A percentile compares a stretch with the other conserved stretches of the same genome.
These are phyloP conservation scores for Troglohyphantes excavatus DNA, from an alignment of 2,888 invertebrate genomes.

Conservation along the genomic window DNA sequence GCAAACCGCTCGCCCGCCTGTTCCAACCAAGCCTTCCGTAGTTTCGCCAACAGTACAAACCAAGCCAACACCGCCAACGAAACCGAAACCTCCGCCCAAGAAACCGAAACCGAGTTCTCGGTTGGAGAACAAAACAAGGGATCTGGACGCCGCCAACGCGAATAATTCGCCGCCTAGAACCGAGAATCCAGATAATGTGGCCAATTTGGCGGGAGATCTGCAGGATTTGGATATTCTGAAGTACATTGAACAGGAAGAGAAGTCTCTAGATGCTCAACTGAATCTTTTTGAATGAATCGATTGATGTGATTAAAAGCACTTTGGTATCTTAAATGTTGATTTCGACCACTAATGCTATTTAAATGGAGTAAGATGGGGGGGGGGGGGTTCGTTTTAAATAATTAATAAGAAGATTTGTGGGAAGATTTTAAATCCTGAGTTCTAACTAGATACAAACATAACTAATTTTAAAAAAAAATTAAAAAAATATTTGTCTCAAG, in stretches of 20 bases:
- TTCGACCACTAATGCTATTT: background rate
- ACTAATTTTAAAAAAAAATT: too few species aligned
- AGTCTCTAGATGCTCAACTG: slow-evolving; percentile 46
- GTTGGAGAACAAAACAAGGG: background rate
- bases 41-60: background rate
- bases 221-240: slow-evolving; percentile 68
- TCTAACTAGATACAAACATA: too few species aligned
- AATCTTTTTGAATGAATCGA: slow-evolving; percentile 68
- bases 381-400: too few species aligned
- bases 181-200: slow-evolving; percentile 33
- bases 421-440: too few species aligned
- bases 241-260: slow-evolving; percentile 74
- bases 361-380: background rate
- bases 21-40: slow-evolving; percentile 30
- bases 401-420: too few species aligned
- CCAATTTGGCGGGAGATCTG: slow-evolving; percentile 35
- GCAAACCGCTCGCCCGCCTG: slow-evolving; percentile 17
- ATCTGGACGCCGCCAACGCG: slow-evolving; percentile 59
- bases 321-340: background rate
- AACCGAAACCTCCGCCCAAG: slow-evolving; percentile 59
- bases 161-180: slow-evolving; percentile 16
- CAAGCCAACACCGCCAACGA: slow-evolving; percentile 52
- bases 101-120: slow-evolving; percentile 14
- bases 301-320: background rate
- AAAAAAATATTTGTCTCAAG: too few species aligned